Evolutionary conservation across 2,888 invertebrate species (phyloP).

Genomic region (Rhagophthalmus giganteus): DNA sequence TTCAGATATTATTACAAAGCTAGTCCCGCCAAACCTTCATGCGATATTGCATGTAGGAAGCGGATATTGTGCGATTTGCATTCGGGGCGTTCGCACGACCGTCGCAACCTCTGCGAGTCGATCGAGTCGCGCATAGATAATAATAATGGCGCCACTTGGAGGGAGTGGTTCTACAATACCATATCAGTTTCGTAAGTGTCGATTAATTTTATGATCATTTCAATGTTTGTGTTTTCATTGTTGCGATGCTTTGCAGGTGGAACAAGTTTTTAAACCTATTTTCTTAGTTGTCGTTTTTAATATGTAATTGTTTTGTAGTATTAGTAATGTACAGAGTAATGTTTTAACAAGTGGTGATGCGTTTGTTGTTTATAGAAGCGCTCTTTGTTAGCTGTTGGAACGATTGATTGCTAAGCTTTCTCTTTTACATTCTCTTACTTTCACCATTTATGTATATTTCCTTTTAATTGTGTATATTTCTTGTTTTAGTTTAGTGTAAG

Average conservation of each 20-base stretch:
- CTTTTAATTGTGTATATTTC: conserved; percentile 32
- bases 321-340: too few species aligned
- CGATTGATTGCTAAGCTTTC: too few species aligned
- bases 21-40: conserved; percentile 78
- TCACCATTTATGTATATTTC: background rate
- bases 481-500: conserved; percentile 46
- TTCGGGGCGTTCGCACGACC: conserved; percentile 85
- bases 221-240: conserved; percentile 2
- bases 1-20: conserved; percentile 85
- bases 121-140: conserved; percentile 84
- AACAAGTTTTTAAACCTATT: conserved; percentile 4
- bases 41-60: conserved; percentile 85
- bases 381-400: conserved; percentile 5
- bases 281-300: too few species aligned
- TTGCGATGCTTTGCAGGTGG: conserved; percentile 10
- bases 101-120: conserved; percentile 78
- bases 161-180: conserved; percentile 85
- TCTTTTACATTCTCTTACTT: background rate
- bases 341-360: too few species aligned
- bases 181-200: conserved; percentile 83
- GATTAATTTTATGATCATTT: background rate
- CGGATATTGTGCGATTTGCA: conserved; percentile 83
- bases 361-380: too few species aligned
- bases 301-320: too few species aligned
- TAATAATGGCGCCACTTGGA: conserved; percentile 76